A percentile compares a stretch with the other conserved stretches of the same genome.
These are phyloP conservation scores for Gracilinanus agilis DNA, from an alignment of 2,113 vertebrate genomes.

Conservation along the genomic window DNA sequence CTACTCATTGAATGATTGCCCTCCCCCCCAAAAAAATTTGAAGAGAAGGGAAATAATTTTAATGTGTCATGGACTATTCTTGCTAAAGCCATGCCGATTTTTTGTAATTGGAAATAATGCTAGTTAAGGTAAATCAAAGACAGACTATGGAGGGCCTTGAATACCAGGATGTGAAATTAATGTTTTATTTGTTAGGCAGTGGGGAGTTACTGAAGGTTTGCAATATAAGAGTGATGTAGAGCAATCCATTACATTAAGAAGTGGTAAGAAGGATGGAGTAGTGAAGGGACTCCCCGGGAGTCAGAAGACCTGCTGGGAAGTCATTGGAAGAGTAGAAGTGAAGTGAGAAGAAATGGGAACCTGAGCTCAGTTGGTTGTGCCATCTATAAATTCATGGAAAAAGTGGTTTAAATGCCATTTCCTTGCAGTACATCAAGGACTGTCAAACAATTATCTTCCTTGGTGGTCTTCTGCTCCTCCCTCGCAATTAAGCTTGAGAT, in stretches of 20 bases:
- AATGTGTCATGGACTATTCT: background rate
- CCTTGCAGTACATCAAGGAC: background rate
- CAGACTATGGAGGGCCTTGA: background rate
- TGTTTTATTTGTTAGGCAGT: background rate
- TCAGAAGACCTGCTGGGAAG: background rate
- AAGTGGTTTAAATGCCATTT: background rate
- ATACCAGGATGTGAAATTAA: background rate
- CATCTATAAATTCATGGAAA: background rate
- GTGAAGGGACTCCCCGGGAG: background rate
- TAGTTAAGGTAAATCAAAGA: background rate
- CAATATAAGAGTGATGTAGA: background rate
- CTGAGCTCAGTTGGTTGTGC: background rate
- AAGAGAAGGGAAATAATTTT: background rate
- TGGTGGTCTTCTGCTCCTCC: background rate
- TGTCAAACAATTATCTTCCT: background rate
- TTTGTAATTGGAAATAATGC: background rate
- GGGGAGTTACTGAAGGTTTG: background rate
- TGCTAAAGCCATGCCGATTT: background rate
- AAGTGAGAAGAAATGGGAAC: background rate
- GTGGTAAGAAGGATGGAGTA: background rate
- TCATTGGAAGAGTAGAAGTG: background rate
- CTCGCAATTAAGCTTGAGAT: conserved; percentile 34
- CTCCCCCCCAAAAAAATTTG: background rate
- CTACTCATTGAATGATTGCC: background rate
- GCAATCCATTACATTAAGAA: background rate